phyloP scores from a whole-genome alignment of 2,113 vertebrate species.

The Bubo bubo region DNA sequence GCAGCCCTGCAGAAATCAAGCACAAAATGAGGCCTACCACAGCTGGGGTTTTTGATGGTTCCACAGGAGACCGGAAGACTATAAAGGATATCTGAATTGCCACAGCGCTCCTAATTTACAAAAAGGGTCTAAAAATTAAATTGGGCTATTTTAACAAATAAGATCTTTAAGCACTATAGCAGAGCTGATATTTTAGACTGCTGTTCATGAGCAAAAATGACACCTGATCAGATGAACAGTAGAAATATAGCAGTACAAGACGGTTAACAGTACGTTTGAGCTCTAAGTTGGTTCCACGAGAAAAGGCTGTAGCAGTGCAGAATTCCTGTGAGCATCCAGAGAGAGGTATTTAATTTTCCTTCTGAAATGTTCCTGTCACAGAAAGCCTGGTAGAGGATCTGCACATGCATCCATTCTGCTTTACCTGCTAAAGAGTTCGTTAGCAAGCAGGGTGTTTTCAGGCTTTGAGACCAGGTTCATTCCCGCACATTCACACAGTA shows the following conservation, averaged over 20 bases:
- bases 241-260: neutral
- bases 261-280: neutral
- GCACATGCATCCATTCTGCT: neutral
- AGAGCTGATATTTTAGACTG: neutral
- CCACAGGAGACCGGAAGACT: neutral
- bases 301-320: neutral
- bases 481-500: neutral
- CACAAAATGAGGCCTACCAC: neutral
- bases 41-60: neutral
- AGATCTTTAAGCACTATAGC: neutral
- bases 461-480: neutral
- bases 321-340: neutral
- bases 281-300: neutral
- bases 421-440: neutral
- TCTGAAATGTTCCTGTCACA: neutral
- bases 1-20: neutral
- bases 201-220: neutral
- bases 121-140: neutral
- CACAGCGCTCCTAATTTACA: neutral
- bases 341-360: neutral
- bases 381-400: neutral
- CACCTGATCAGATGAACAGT: neutral
- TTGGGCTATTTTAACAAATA: neutral
- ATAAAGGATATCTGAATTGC: neutral
- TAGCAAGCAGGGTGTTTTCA: neutral